These are phyloP conservation scores for Uloborus diversus DNA, from an alignment of 1,140 invertebrate species.

Conservation along the genomic window DNA sequence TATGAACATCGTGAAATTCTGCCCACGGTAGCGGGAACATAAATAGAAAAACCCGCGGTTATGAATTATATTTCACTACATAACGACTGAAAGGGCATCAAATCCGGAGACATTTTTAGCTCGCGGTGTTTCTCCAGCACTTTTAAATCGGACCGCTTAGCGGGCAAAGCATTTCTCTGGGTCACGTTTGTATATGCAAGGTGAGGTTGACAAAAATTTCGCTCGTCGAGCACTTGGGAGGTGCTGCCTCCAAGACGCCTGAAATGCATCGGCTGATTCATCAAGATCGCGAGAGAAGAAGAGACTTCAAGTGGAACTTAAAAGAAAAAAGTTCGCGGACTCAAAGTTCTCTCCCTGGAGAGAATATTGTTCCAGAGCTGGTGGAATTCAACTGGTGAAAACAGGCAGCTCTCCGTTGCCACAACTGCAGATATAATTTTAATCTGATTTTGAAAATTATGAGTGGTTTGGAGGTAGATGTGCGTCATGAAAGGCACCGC, in stretches of 20 bases:
- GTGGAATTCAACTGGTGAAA: background rate
- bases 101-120: too few relatives aligned
- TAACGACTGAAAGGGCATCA: too few relatives aligned
- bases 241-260: conserved; percentile 4
- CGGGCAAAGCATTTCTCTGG: too few relatives aligned
- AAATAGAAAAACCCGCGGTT: too few relatives aligned
- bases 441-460: background rate
- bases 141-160: too few relatives aligned
- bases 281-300: background rate
- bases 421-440: too few relatives aligned
- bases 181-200: too few relatives aligned
- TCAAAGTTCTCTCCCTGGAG: background rate
- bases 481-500: conserved; percentile 21
- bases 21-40: too few relatives aligned
- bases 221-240: background rate
- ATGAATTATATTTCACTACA: too few relatives aligned
- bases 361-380: background rate
- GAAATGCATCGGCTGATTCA: background rate
- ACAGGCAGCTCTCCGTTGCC: too few relatives aligned
- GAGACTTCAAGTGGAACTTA: background rate
- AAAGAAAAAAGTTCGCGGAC: background rate
- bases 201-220: background rate
- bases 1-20: too few relatives aligned
- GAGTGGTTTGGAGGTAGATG: conserved; percentile 16
- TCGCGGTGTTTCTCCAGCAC: too few relatives aligned